Evolutionary conservation across 1,140 invertebrate genomes (phyloP).

Genomic region (Brachionus rubens): DNA sequence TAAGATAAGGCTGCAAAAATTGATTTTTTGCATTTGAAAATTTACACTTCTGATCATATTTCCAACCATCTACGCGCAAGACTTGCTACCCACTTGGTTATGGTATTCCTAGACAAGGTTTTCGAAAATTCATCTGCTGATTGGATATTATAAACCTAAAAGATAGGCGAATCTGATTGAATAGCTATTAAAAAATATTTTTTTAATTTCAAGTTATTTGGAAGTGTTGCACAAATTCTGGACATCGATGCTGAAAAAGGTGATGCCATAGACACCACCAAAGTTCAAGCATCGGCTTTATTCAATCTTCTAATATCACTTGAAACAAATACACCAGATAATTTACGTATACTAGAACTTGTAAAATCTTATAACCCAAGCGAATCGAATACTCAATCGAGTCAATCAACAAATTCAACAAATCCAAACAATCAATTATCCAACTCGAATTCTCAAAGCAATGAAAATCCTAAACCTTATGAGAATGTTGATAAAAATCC

Average conservation of each 20-base stretch:
- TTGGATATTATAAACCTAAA: too few relatives aligned
- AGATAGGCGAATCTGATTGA: too few relatives aligned
- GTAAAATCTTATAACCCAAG: slow-evolving; percentile 68
- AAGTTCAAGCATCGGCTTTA: slow-evolving; percentile 76
- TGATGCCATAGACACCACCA: slow-evolving; percentile 73
- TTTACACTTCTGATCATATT: too few relatives aligned
- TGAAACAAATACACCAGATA: slow-evolving; percentile 86
- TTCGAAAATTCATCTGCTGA: too few relatives aligned
- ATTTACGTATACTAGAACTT: slow-evolving; percentile 86
- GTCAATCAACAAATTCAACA: neutral
- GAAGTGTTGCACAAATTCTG: slow-evolving; percentile 88
- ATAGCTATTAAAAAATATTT: neutral
- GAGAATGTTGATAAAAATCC: neutral
- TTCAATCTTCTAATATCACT: slow-evolving; percentile 83
- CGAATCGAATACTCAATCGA: neutral
- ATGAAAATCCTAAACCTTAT: neutral
- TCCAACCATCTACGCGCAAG: too few relatives aligned
- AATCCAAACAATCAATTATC: neutral
- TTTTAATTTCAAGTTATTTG: slow-evolving; percentile 80
- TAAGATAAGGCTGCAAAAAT: too few relatives aligned
- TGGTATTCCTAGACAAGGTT: too few relatives aligned
- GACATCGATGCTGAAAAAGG: slow-evolving; percentile 67
- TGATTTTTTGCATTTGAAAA: too few relatives aligned
- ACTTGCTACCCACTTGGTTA: too few relatives aligned
- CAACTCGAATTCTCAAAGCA: neutral